A percentile compares a stretch with the other conserved stretches of the same genome.
Evolutionary conservation across 1,140 invertebrate species (phyloP).

Genomic region (fruit fly (Drosophila melanogaster)): Release_6_plus_ISO1_MT NT_033777.3:30190501-30191000

Average conservation of each 20-base stretch:
- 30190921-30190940: conserved; percentile 1
- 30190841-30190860: conserved; percentile 37
- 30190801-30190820: conserved; percentile 39
- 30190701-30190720: conserved; percentile 73
- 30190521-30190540: conserved; percentile 35
- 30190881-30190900: conserved; percentile 55
- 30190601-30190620: conserved; percentile 62
- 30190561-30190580: conserved; percentile 33
- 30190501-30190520: conserved; percentile 53
- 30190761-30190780: conserved; percentile 8
- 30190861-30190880: conserved; percentile 79
- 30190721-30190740: conserved; percentile 78
- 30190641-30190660: conserved; percentile 54
- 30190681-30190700: conserved; percentile 51
- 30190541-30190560: neutral
- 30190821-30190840: conserved; percentile 68
- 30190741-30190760: conserved; percentile 40
- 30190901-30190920: conserved; percentile 67
- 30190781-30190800: conserved; percentile 3
- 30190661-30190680: conserved; percentile 50
- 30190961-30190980: conserved; percentile 26
- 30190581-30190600: conserved; percentile 60
- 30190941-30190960: conserved; percentile 30
- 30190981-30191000: conserved; percentile 20
- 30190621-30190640: conserved; percentile 45